These are phyloP conservation scores for Tychaedon coryphoeus DNA, from an alignment of 2,113 vertebrate genomes.

Conservation along the genomic window DNA sequence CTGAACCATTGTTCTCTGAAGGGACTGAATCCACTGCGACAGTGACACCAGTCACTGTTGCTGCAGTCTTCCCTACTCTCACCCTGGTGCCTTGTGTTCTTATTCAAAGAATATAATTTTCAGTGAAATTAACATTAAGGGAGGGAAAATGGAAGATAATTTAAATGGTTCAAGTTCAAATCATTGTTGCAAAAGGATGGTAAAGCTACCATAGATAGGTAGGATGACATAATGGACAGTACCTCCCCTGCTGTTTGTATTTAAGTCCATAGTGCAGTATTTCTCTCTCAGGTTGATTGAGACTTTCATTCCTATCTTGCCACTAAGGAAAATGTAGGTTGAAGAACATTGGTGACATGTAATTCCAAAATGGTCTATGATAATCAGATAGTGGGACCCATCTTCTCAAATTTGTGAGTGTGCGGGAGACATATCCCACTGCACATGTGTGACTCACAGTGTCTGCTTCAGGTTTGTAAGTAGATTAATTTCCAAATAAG, in stretches of 20 bases:
- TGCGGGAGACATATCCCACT: background rate
- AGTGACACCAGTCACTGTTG: background rate
- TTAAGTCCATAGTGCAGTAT: background rate
- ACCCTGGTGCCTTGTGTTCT: background rate
- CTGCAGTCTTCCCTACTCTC: background rate
- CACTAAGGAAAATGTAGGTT: background rate
- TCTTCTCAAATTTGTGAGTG: background rate
- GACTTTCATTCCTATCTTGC: background rate
- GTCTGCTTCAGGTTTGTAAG: background rate
- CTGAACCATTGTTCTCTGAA: background rate
- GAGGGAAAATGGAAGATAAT: background rate
- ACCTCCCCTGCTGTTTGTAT: background rate
- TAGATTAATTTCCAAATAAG: background rate
- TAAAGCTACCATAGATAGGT: background rate
- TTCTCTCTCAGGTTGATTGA: background rate
- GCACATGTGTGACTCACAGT: background rate
- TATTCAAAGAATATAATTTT: accelerated
- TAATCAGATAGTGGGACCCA: background rate
- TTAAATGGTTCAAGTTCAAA: background rate
- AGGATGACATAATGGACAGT: background rate
- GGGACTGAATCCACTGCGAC: background rate
- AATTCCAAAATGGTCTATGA: background rate
- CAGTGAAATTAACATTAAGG: background rate
- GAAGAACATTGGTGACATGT: background rate
- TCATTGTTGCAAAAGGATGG: background rate